Conservation (phyloP, 2,888 invertebrate species). For the Troides oblongomaculatus region DNA sequence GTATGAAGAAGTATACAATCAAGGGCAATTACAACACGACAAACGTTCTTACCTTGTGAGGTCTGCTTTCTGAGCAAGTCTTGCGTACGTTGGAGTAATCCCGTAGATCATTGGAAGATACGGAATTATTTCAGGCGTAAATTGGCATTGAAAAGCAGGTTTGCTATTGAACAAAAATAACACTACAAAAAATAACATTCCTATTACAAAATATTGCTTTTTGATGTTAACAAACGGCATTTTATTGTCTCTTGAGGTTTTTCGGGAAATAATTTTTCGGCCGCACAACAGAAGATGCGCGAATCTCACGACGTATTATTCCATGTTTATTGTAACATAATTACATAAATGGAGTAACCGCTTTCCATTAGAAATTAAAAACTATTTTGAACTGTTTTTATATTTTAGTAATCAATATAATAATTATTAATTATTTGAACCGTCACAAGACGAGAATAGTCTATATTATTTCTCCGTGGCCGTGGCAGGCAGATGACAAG, state of each 20-base stretch:
- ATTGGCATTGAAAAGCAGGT: constrained; percentile 71
- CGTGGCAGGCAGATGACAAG: constrained; percentile 15
- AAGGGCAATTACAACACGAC: constrained; percentile 65
- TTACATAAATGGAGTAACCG: constrained; percentile 1
- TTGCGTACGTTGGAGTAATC: constrained; percentile 94
- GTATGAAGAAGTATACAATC: constrained; percentile 39
- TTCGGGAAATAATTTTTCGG: constrained; percentile 30
- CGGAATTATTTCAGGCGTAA: constrained; percentile 55
- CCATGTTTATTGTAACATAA: constrained; percentile 21
- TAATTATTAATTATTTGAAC: neutral
- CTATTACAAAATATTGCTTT: constrained; percentile 72
- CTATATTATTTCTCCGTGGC: constrained; percentile 13
- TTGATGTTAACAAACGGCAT: constrained; percentile 73
- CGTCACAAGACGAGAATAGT: constrained; percentile 1
- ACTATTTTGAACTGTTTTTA: neutral
- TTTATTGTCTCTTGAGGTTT: constrained; percentile 45
- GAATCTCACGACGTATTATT: constrained; percentile 8
- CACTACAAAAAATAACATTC: constrained; percentile 69
- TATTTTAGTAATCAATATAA: neutral
- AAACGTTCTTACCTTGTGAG: constrained; percentile 84
- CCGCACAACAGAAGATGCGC: constrained; percentile 24
- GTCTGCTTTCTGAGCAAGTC: constrained; percentile 96
- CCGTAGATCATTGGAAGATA: constrained; percentile 89
- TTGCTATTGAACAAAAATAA: constrained; percentile 70
- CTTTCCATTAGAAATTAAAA: neutral